A percentile compares a stretch with the other conserved stretches of the same genome.
phyloP scores from a whole-genome alignment of 2,113 vertebrate genomes.

The Orycteropus afer region DNA sequence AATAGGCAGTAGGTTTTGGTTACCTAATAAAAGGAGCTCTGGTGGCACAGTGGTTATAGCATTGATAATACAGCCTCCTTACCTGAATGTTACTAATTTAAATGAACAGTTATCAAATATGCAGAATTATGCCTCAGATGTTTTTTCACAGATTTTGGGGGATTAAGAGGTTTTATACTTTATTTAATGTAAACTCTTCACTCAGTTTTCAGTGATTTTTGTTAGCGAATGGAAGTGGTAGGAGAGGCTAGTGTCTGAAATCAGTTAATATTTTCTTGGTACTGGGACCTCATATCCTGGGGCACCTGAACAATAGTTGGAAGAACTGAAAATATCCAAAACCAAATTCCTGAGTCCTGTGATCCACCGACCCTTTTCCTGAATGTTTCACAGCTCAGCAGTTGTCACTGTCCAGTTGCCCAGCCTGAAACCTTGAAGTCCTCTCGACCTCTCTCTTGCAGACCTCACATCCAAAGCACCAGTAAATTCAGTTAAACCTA shows the following conservation, averaged over 20 bases:
- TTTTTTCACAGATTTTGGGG: conserved; percentile 44
- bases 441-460: background rate
- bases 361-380: background rate
- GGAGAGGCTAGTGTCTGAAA: background rate
- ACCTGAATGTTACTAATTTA: conserved; percentile 48
- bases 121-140: background rate
- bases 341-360: background rate
- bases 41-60: too few relatives aligned
- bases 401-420: background rate
- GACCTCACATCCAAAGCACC: background rate
- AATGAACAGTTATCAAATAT: conserved; percentile 23
- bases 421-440: background rate
- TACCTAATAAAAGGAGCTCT: too few relatives aligned
- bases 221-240: background rate
- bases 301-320: background rate
- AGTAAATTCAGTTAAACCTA: background rate
- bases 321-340: background rate
- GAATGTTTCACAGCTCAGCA: background rate
- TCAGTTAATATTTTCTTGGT: conserved; percentile 24
- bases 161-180: conserved; percentile 45
- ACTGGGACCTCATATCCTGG: background rate
- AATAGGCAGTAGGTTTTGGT: conserved; percentile 1
- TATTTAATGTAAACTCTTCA: conserved; percentile 33
- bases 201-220: background rate
- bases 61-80: background rate